Base-by-base conservation (phyloP, 2,113 vertebrate genomes). In the Heterotis niloticus region DNA sequence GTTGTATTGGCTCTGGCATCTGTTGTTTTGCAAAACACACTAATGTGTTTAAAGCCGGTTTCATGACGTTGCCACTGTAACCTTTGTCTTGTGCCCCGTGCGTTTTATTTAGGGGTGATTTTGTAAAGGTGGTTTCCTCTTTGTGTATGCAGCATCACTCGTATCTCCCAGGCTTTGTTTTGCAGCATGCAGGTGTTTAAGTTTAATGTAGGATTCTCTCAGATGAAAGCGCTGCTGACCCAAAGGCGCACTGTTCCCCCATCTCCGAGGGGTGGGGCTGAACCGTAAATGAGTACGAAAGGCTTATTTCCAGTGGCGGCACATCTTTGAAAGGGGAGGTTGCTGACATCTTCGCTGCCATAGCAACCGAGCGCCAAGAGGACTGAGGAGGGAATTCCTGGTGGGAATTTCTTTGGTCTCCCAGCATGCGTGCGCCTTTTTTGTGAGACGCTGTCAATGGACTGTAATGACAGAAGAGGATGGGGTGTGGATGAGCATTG, bases 301-400 rank as follows among this genome's bases (percentile, higher is more conserved):
- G 17, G 20, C 20, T 51, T 71, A 10, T 65, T 65, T 77, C 20
- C 4, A 28, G 44, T 23, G 54, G 44, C 26, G 76, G n/a, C 16
- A 17, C 64, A 52, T 56, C 64, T 56, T 28, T 44, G 44, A 76
- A 23, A 13, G 34, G 75, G 75, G 52, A 67, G 76, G 64, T 44
- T 17, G 65, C 17, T 5, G 62, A 23, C 64, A 51, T 52, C 14
- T 60, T 14, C 18, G 76, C n/a, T 77, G 66, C 76, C 76, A 66
- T 67, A 64, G 76, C 34, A 77, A 77, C 76, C 1, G 23, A 24
- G 7, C 51, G 76, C 65, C 10, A 14, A 51, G 60, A 12, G 59
- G 54, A 34, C 52, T 10, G 59, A 34, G 75, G 28, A 64, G 62
- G 28, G 26, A 26, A 76, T n/a, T 5, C 12, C 34, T 66, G 64